Evolutionary conservation across 2,113 vertebrate genomes (phyloP), one percentile per base, ranked within the genome.

Genomic region (Chunga burmeisteri): DNA sequence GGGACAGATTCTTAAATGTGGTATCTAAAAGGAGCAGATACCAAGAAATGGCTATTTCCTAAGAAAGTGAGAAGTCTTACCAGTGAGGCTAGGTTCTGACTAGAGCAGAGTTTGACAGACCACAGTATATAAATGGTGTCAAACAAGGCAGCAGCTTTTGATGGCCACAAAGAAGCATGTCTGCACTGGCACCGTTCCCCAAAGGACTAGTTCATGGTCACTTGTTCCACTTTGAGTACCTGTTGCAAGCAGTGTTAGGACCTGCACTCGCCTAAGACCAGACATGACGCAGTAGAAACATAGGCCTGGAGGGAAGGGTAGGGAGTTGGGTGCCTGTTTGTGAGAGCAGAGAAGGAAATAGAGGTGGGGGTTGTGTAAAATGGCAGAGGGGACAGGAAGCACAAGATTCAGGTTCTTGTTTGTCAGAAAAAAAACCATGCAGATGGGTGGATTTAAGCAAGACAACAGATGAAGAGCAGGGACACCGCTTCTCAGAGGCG

Each of bases 111-210:
- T 40, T 20, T 55, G 56, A 32, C 68, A 85, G 42, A 46, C 6
- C 73, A 38, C 36, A 40, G 50, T 9, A 21, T 7, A 40, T 0
- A 0, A 85, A 63, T 0, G 2, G 21, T 61, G n/a, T 68, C 49
- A 68, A 68, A 61, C 20, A 34, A 0, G 13, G 38, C 47, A 77
- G 47, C n/a, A 81, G 70, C 61, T 81, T 78, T 14, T 53, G 70
- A 47, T 9, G 29, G 70, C 61, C 66, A 47, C 73, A 56, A 18
- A 90, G 32, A 16, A 92, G 32, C 22, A 27, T 4, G 27, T 83
- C 71, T 92, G 58, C 50, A 8, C 25, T 36, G 49, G 26, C 36
- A 47, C 5, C 1, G 7, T 36, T 71, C 70, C 71, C 62, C 59
- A 52, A 36, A 83, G 55, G 36, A 50, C 49, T 23, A n/a, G 5